Base-by-base conservation (phyloP, 1,140 invertebrate species). In the Chelonus insularis region DNA sequence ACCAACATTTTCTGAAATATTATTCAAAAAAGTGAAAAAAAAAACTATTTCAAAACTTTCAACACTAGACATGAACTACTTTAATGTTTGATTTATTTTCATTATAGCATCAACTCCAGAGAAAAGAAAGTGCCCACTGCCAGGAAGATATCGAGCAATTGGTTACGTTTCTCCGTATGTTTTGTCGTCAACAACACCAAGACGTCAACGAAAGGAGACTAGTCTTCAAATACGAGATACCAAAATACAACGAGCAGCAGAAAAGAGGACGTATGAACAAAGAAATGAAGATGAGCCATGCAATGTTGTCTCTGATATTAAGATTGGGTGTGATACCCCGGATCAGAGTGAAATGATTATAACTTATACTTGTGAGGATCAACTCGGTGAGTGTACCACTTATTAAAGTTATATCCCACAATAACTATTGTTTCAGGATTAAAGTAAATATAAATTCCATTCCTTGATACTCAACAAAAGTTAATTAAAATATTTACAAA, bases 111-210 rank as follows among this genome's bases (percentile, higher is more conserved):
- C 79, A 5, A 73, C 64, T 9, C 69, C 84, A 32, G 78, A 78
- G 63, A 77, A 76, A 23, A 72, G 77, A 39, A 79, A 77, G 48
- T 85, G 84, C 68, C 83, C 84, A 0, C 74, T 82, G 52, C 69
- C 78, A 3, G 83, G 84, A 11, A 72, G 78, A 45, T 84, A 84
- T 64, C 67, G 69, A 6, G 70, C 78, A 3, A 21, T 78, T 12
- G 68, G 69, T 52, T 66, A 65, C 8, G 60, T 62, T 6, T 60
- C 66, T 2, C 64, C 68, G 14, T 57, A 50, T 18, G 45, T 63
- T 8, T 39, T 72, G 23, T 29, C 25, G 3, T 61, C 72, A 9
- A 36, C 45, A n/a, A 37, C 45, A 2, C 43, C 60, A 1, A 55
- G 57, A 11, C 69, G 67, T 23, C 71, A 72, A 11, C 65, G 54